Percentiles rank a stretch among this genome's conserved stretches.
Evolutionary conservation across 1,140 invertebrate genomes (phyloP).

Genomic region (Atopsyche davidsoni): DNA sequence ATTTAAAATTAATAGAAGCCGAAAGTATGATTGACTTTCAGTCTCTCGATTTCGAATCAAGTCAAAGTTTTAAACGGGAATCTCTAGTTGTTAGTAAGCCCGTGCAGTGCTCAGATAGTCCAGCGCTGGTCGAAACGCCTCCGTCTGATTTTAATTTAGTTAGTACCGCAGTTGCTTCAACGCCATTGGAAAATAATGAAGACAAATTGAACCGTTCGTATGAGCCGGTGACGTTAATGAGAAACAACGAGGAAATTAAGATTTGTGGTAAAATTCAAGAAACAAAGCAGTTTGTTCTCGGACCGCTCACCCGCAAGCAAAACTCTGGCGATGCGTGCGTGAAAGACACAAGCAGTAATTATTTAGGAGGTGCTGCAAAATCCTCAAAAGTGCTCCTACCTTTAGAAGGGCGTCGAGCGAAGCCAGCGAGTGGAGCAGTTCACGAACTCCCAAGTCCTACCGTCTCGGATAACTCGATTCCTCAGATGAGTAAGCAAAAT

Average conservation of each 20-base stretch:
- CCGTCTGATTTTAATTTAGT: background rate
- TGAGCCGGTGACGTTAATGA: constrained; percentile 1
- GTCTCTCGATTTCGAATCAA: constrained; percentile 15
- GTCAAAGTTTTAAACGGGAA: background rate
- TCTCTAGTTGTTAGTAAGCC: constrained; percentile 14
- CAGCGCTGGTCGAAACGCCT: constrained; percentile 3
- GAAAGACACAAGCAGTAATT: no score
- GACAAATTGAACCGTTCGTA: no score
- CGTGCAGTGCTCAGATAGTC: background rate
- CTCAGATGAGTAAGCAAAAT: constrained; percentile 61
- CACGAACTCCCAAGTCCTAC: constrained; percentile 25
- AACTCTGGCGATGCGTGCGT: background rate
- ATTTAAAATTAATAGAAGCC: constrained; percentile 8
- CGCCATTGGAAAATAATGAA: no score
- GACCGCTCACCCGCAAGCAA: constrained; percentile 20
- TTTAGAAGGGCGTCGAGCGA: background rate
- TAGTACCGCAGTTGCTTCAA: constrained; percentile 3
- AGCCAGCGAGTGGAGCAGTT: background rate
- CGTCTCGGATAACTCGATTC: constrained; percentile 41
- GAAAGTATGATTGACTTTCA: constrained; percentile 23
- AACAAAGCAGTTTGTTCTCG: constrained; percentile 13
- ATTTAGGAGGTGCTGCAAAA: no score
- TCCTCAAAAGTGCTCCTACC: background rate
- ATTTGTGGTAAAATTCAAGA: background rate
- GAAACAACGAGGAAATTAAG: background rate